A percentile compares a stretch with the other conserved stretches of the same genome.
Evolutionary conservation across 2,888 invertebrate species (phyloP).

Genomic region (Synergus umbraculus): DNA sequence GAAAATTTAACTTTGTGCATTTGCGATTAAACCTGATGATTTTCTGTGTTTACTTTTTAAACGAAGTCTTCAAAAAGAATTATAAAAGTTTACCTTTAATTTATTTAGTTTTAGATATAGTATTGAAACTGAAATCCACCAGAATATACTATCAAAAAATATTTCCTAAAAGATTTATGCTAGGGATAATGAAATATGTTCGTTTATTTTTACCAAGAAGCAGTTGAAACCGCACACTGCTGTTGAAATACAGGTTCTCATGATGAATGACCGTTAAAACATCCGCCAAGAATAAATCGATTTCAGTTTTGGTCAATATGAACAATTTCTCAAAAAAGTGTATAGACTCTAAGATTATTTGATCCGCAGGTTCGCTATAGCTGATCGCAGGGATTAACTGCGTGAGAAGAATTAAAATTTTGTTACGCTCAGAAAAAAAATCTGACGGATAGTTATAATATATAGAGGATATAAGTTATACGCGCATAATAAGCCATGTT

Average conservation of each 20-base stretch:
- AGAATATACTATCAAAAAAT: constrained; percentile 10
- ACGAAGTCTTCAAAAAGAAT: constrained; percentile 17
- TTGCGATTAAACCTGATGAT: constrained; percentile 28
- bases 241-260: constrained; percentile 33
- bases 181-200: constrained; percentile 21
- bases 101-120: too few relatives aligned
- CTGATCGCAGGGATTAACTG: neutral
- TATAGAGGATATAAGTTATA: constrained; percentile 6
- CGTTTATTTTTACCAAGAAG: constrained; percentile 15
- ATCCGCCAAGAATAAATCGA: constrained; percentile 11
- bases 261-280: constrained; percentile 21
- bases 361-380: neutral
- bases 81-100: neutral
- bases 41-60: constrained; percentile 12
- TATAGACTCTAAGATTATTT: neutral
- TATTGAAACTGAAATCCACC: neutral
- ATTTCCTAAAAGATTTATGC: constrained; percentile 27
- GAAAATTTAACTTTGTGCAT: constrained; percentile 32
- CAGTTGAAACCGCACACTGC: neutral
- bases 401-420: neutral
- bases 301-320: constrained; percentile 25
- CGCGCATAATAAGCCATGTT: constrained; percentile 26
- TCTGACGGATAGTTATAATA: constrained; percentile 3
- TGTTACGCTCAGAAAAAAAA: neutral
- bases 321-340: constrained; percentile 1